Evolutionary conservation across 2,113 vertebrate species (phyloP).

Genomic region (Zosterops hypoxanthus): DNA sequence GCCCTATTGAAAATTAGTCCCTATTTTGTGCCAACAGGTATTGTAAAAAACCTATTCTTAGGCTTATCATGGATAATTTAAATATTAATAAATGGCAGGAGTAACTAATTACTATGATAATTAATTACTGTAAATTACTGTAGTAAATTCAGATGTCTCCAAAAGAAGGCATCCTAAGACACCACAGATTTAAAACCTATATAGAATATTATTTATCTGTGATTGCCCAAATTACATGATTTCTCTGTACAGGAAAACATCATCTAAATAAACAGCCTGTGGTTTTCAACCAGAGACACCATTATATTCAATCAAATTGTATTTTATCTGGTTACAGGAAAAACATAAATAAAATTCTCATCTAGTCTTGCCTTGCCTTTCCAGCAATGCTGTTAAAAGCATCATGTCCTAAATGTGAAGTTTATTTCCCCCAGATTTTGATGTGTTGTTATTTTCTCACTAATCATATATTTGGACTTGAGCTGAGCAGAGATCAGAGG

Average conservation of each 20-base stretch:
- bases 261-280: not conserved
- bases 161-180: not conserved
- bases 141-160: not conserved
- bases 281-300: not conserved
- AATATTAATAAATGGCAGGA: not conserved
- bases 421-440: not conserved
- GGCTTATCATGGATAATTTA: not conserved
- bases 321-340: not conserved
- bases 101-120: not conserved
- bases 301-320: not conserved
- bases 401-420: fast-evolving
- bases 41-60: not conserved
- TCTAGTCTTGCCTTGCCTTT: fast-evolving
- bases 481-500: not conserved
- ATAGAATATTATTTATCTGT: not conserved
- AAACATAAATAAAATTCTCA: not conserved
- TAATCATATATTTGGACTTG: not conserved
- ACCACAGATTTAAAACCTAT: not conserved
- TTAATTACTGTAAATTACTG: not conserved
- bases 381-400: not conserved
- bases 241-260: not conserved
- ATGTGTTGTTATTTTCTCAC: not conserved
- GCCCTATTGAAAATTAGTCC: not conserved
- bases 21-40: not conserved
- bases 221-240: not conserved